Base-by-base conservation (phyloP, 2,888 invertebrate genomes). In the Gnatocerus cornutus region DNA sequence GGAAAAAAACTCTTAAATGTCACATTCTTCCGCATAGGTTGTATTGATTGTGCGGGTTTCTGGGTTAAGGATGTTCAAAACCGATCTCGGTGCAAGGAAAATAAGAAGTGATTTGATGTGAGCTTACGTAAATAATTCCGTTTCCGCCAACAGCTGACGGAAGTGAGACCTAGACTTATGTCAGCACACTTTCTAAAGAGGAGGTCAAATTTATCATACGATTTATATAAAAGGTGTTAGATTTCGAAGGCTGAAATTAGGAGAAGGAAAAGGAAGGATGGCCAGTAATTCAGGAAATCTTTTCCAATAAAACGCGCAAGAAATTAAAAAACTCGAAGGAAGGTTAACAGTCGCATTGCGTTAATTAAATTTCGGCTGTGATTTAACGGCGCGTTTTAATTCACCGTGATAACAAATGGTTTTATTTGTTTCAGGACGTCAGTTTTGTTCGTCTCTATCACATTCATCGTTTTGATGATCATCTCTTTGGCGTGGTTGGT, bases 401-500 rank as follows among this genome's bases (percentile, higher is more conserved):
- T 62, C 10, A 10, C 50, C 8, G 21, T 13, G 4, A 21, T 21
- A 21, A 21, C 21, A 21, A 21, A 21, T 21, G 21, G 21, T 21
- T n/a, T n/a, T n/a, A n/a, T n/a, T 53, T 63, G 63, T 88, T 89
- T 0, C 89, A 93, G 94, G 83, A 96, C 96, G 7, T 96, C 96
- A 0, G 96, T 98, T 79, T 87, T 98, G 76, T 97, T 98, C 86
- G 97, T 98, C 65, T 96, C 97, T 72, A 95, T 97, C 76, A 97
- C 97, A 0, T 97, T 98, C 87, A 96, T 97, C 77, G 94, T 98
- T 71, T 87, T 97, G 77, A 96, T 97, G 96, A 92, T 97, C 78
- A 96, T 97, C 75, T 96, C 96, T 0, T 87, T 97, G 78, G 95
- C 97, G 14, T 98, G 97, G 97, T 90, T 98, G 43, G 93, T 97